These are phyloP conservation scores for Heliconius ismenius DNA, from an alignment of 2,888 invertebrate species.

Conservation along the genomic window DNA sequence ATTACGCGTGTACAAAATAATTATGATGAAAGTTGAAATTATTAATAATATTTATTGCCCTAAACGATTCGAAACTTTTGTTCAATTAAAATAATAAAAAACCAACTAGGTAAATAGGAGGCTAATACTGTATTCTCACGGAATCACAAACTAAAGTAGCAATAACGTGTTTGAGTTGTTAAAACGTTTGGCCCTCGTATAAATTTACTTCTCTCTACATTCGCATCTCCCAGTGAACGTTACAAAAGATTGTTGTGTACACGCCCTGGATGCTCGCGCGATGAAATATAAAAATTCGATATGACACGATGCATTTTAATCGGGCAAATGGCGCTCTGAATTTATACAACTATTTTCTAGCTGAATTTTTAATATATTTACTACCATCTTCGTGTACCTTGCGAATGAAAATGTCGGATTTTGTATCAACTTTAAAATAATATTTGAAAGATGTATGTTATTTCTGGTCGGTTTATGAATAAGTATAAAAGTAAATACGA, in stretches of 20 bases:
- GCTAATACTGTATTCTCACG: background rate
- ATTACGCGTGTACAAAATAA: background rate
- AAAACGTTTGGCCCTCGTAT: slow-evolving; percentile 19
- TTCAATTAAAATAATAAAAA: background rate
- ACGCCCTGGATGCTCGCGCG: slow-evolving; percentile 16
- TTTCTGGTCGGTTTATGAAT: background rate
- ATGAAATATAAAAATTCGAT: slow-evolving; percentile 35
- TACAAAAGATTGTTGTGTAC: slow-evolving; percentile 30
- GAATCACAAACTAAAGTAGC: background rate
- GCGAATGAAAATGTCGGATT: background rate
- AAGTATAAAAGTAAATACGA: background rate
- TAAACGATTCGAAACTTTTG: background rate
- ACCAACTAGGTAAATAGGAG: background rate
- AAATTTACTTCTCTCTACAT: slow-evolving; percentile 7
- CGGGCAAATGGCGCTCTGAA: slow-evolving; percentile 28
- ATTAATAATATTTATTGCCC: background rate
- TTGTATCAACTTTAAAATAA: background rate
- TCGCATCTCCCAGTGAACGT: slow-evolving; percentile 26
- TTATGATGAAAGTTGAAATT: background rate
- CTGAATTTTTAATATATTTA: slow-evolving; percentile 8
- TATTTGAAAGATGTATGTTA: background rate
- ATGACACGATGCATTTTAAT: slow-evolving; percentile 28
- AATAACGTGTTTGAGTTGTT: slow-evolving; percentile 19
- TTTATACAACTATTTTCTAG: slow-evolving; percentile 9
- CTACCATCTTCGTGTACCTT: background rate